A percentile compares a stretch with the other conserved stretches of the same genome.
Conservation (phyloP, 2,113 vertebrate species). For the Progne subis region DNA sequence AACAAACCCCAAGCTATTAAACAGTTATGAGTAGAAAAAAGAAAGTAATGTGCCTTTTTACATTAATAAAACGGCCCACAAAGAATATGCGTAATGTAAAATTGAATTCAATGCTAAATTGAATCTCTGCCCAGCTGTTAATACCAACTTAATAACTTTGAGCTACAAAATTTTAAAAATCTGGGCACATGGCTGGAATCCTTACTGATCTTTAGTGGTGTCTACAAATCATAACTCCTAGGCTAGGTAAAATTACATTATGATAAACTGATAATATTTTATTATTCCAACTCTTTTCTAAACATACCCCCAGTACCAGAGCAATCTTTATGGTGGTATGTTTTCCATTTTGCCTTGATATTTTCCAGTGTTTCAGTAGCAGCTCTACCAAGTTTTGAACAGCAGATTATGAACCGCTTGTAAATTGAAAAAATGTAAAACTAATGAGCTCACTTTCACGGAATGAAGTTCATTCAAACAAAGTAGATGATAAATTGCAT, state of each 20-base stretch:
- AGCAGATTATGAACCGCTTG: neutral
- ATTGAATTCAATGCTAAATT: neutral
- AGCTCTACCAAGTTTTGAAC: neutral
- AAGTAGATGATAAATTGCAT: neutral
- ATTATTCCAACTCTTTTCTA: neutral
- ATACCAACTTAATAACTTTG: neutral
- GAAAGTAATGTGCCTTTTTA: neutral
- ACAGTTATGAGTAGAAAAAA: neutral
- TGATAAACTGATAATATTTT: neutral
- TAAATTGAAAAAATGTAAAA: slow-evolving; percentile 48
- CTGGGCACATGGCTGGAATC: neutral
- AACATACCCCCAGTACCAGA: neutral
- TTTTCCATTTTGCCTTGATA: neutral
- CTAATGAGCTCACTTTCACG: neutral
- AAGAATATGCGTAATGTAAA: neutral
- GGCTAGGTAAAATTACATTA: neutral
- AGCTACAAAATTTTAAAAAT: neutral
- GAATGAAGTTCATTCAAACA: slow-evolving; percentile 16
- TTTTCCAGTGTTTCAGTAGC: neutral
- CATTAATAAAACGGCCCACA: neutral
- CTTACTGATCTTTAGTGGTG: neutral
- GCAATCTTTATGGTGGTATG: neutral
- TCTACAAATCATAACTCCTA: neutral
- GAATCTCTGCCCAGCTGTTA: neutral
- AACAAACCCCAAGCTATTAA: neutral